phyloP scores from a whole-genome alignment of 2,888 invertebrate genomes.

The Cephonodes hylas region DNA sequence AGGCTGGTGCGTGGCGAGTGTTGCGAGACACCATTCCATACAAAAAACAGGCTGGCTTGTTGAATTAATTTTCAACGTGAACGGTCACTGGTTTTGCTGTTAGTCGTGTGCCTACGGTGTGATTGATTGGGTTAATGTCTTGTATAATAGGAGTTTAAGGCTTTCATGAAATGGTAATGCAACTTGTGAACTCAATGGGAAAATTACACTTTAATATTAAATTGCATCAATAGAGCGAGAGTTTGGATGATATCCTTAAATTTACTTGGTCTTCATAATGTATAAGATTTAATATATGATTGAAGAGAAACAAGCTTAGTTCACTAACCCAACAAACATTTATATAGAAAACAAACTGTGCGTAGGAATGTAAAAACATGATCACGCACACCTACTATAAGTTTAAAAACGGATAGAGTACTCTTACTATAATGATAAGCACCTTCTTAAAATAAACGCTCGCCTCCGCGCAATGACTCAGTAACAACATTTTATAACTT shows the following conservation, averaged over 20 bases:
- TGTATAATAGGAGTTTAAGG: constrained; percentile 1
- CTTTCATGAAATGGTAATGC: neutral
- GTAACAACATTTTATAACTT: neutral
- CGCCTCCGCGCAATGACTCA: constrained; percentile 2
- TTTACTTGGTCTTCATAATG: too few relatives aligned
- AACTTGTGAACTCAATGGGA: neutral
- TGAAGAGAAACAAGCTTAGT: neutral
- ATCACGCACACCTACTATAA: constrained; percentile 2
- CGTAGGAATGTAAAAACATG: constrained; percentile 5
- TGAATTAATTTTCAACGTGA: constrained; percentile 5
- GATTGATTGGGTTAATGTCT: constrained; percentile 5
- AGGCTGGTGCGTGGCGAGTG: neutral
- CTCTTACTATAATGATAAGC: constrained; percentile 8
- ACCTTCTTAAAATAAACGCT: constrained; percentile 8
- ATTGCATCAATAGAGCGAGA: neutral
- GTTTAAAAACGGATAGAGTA: constrained; percentile 3
- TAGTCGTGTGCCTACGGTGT: neutral
- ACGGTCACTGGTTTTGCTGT: constrained; percentile 4
- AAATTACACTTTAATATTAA: neutral
- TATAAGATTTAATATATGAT: neutral
- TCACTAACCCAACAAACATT: constrained; percentile 7
- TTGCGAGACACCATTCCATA: neutral
- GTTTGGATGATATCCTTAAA: too few relatives aligned
- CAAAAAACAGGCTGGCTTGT: neutral
- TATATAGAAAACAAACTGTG: neutral